phyloP scores from a whole-genome alignment of 2,113 vertebrate species.

The Pholis gunnellus region DNA sequence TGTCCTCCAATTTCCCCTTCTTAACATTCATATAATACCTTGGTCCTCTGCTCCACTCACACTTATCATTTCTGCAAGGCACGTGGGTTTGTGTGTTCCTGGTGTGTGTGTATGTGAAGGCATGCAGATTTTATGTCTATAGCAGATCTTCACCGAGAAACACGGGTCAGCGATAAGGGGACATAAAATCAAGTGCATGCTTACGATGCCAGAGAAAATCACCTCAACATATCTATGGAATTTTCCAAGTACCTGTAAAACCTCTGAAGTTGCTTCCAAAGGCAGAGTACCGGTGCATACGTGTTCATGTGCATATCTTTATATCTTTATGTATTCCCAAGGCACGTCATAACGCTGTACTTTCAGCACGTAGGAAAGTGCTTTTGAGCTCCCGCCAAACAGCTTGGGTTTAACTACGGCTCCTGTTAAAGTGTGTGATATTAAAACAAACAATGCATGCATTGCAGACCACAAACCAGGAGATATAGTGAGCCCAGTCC shows the following conservation, averaged over 20 bases:
- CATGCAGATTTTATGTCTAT: slow-evolving; percentile 13
- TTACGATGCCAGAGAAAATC: background rate
- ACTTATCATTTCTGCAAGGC: slow-evolving; percentile 28
- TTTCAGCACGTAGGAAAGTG: slow-evolving; percentile 15
- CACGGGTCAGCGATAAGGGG: background rate
- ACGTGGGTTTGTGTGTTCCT: background rate
- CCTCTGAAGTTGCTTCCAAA: slow-evolving; percentile 2
- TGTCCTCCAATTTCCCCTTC: slow-evolving; percentile 5
- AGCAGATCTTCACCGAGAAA: slow-evolving; percentile 9
- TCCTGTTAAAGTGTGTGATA: slow-evolving; percentile 11
- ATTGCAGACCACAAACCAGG: slow-evolving; percentile 43
- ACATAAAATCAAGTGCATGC: background rate
- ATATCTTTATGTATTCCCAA: slow-evolving; percentile 25
- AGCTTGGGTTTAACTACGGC: slow-evolving; percentile 28
- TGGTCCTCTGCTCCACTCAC: background rate
- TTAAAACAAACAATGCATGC: slow-evolving; percentile 56
- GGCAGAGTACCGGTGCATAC: background rate
- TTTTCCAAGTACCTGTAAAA: slow-evolving; percentile 45
- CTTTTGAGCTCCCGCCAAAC: slow-evolving; percentile 25
- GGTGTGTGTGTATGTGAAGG: background rate
- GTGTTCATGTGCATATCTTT: background rate
- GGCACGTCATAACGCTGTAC: slow-evolving; percentile 29
- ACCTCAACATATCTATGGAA: background rate
- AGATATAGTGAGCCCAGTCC: background rate
- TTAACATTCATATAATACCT: slow-evolving; percentile 10